Percentiles rank a stretch among this genome's conserved stretches.
Evolutionary conservation across 2,888 invertebrate species (phyloP).

Genomic region (Spodoptera exigua): DNA sequence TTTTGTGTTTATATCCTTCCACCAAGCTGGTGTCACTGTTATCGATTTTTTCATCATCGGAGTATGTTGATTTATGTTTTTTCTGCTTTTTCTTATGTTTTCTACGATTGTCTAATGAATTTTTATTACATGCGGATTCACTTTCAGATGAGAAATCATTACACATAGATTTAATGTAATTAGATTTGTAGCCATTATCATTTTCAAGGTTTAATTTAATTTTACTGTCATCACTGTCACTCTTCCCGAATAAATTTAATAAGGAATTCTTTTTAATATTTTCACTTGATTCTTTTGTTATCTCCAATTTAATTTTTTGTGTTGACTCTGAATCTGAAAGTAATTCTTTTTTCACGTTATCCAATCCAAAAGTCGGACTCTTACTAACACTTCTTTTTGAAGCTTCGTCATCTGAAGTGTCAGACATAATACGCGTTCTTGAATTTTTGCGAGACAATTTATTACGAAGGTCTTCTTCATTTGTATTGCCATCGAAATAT

Average conservation of each 20-base stretch:
- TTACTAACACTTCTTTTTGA: constrained; percentile 87
- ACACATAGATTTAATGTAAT: constrained; percentile 70
- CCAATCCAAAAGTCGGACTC: constrained; percentile 70
- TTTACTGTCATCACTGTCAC: constrained; percentile 85
- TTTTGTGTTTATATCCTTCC: constrained; percentile 78
- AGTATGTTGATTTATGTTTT: constrained; percentile 91
- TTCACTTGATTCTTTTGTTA: constrained; percentile 66
- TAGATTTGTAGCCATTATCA: constrained; percentile 76
- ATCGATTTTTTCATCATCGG: constrained; percentile 88
- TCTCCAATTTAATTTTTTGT: constrained; percentile 67
- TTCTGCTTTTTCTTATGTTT: constrained; percentile 96
- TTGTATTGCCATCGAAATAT: constrained; percentile 83
- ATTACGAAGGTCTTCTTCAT: constrained; percentile 85
- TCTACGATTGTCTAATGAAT: constrained; percentile 89
- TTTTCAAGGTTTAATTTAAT: constrained; percentile 76
- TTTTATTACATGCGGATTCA: constrained; percentile 82
- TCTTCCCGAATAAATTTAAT: constrained; percentile 83
- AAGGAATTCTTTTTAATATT: constrained; percentile 81
- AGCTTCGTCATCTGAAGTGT: constrained; percentile 93
- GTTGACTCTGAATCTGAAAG: constrained; percentile 83
- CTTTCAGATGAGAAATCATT: constrained; percentile 86
- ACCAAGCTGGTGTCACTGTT: constrained; percentile 66
- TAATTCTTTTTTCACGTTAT: constrained; percentile 89
- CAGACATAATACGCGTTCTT: constrained; percentile 93
- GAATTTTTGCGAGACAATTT: constrained; percentile 92